Percentiles rank a stretch among this genome's conserved stretches.
phyloP scores from a whole-genome alignment of 2,113 vertebrate species.

The Campylomormyrus tamandua region DNA sequence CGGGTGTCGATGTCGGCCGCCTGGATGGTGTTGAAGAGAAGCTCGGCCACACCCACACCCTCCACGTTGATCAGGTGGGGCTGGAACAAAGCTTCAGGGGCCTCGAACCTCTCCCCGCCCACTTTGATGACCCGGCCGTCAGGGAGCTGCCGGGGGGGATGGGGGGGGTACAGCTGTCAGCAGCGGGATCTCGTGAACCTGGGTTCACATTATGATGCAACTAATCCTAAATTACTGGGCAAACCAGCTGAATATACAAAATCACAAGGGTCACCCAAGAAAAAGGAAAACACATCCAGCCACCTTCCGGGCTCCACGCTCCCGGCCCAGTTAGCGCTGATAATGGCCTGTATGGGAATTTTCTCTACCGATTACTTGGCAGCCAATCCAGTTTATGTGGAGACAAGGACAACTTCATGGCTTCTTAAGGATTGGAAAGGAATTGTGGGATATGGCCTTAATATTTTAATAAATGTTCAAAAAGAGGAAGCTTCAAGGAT shows the following conservation, averaged over 20 bases:
- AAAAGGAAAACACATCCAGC: not conserved
- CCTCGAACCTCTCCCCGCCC: constrained; percentile 80
- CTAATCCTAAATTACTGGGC: not conserved
- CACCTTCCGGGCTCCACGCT: not conserved
- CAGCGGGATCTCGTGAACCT: not conserved
- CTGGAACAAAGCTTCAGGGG: constrained; percentile 80
- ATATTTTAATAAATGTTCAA: not conserved
- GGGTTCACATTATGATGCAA: not conserved
- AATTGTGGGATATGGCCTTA: not conserved
- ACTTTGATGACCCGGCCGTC: constrained; percentile 84
- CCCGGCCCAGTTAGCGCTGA: not conserved
- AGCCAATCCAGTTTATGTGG: not conserved
- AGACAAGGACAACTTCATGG: not conserved
- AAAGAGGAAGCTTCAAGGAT: not conserved
- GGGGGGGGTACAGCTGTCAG: not conserved
- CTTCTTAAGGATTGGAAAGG: not conserved
- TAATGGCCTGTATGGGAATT: not conserved
- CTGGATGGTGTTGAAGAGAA: constrained; percentile 87
- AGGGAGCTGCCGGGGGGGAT: constrained; percentile 57
- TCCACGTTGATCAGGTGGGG: constrained; percentile 85
- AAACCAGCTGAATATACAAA: not conserved
- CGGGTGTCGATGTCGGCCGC: constrained; percentile 84
- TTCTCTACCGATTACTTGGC: not conserved
- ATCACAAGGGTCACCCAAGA: not conserved
- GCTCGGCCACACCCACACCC: constrained; percentile 80